Evolutionary conservation across 2,113 vertebrate genomes (phyloP).

Genomic region (Suncus etruscus): DNA sequence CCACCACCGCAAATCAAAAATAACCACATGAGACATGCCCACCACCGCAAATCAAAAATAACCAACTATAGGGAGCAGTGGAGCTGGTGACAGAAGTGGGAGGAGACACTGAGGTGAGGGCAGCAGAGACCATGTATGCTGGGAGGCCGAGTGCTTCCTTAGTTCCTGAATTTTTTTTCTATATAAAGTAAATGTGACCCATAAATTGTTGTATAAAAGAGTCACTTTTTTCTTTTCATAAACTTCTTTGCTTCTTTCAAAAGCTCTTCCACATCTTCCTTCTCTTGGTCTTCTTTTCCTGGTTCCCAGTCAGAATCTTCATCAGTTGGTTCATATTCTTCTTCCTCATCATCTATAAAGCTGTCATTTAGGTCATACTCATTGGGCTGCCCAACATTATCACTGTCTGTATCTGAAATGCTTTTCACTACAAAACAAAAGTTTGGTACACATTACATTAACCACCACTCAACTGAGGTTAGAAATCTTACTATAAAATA

Average conservation of each 20-base stretch:
- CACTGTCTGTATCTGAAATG: conserved; percentile 57
- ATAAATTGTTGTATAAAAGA: not conserved
- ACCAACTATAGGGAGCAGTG: conserved; percentile 76
- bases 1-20: conserved; percentile 81
- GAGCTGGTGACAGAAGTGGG: conserved; percentile 51
- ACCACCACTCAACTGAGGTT: not conserved
- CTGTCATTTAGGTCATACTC: conserved; percentile 83
- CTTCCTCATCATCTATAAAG: conserved; percentile 87
- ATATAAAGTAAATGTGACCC: not conserved
- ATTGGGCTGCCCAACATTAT: conserved; percentile 65
- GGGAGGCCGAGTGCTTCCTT: not conserved
- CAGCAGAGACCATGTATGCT: conserved; percentile 71
- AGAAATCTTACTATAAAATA: not conserved
- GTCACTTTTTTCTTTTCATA: conserved; percentile 86
- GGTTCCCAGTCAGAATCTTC: conserved; percentile 91
- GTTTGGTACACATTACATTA: not conserved
- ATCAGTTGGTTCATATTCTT: conserved; percentile 86
- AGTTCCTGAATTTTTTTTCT: conserved; percentile 14
- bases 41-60: conserved; percentile 81
- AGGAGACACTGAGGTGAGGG: not conserved
- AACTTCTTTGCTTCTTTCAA: conserved; percentile 84
- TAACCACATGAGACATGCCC: conserved; percentile 69
- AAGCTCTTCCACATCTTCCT: conserved; percentile 84
- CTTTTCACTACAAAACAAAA: conserved; percentile 79
- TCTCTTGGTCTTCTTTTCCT: conserved; percentile 84